Conservation (phyloP, 2,797 vertebrate species). For the Chaetodon trifasciatus region DNA sequence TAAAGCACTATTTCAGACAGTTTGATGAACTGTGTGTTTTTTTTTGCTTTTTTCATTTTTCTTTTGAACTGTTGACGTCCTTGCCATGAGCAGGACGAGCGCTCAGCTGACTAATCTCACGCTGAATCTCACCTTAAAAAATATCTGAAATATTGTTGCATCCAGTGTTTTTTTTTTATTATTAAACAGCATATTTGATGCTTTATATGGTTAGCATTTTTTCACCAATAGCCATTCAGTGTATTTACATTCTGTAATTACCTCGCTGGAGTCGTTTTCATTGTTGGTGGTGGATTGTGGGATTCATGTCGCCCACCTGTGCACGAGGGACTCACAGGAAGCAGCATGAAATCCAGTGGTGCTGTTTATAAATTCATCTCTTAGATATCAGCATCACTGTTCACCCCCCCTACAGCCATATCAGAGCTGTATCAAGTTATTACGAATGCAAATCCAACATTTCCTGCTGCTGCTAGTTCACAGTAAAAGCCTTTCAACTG, state of each 20-base stretch:
- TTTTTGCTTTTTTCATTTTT: background rate
- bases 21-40: slow-evolving; percentile 7
- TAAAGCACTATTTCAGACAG: slow-evolving; percentile 2
- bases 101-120: background rate
- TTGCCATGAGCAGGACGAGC: background rate
- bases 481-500: background rate
- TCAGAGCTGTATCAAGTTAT: background rate
- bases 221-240: background rate
- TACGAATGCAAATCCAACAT: background rate
- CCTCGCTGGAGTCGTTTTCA: background rate
- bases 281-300: background rate
- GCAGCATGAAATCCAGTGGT: background rate
- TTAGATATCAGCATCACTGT: background rate
- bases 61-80: background rate
- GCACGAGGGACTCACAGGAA: background rate
- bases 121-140: background rate
- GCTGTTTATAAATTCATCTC: background rate
- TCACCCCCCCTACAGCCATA: background rate
- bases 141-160: background rate
- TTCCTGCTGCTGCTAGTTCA: background rate
- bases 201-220: background rate
- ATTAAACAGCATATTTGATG: background rate
- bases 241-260: background rate
- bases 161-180: background rate
- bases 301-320: no score